A percentile compares a stretch with the other conserved stretches of the same genome.
Evolutionary conservation across 2,888 invertebrate genomes (phyloP).

Genomic region (Amphipyra tragopoginis): DNA sequence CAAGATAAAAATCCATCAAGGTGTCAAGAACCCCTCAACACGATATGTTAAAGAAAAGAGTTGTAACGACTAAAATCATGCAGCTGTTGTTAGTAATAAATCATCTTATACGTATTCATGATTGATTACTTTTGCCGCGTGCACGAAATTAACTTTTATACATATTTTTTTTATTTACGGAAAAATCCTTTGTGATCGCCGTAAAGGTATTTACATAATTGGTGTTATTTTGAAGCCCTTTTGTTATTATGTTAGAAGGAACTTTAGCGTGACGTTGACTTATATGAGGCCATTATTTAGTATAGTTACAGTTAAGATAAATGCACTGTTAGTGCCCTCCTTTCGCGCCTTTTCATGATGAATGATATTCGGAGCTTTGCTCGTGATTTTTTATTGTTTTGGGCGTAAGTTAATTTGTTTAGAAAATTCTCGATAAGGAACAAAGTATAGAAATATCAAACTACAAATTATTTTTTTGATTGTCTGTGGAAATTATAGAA

Average conservation of each 20-base stretch:
- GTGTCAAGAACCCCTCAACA: slow-evolving; percentile 32
- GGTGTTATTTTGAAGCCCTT: slow-evolving; percentile 54
- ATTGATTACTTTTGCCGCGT: slow-evolving; percentile 76
- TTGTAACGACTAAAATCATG: slow-evolving; percentile 70
- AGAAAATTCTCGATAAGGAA: neutral
- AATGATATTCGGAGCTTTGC: slow-evolving; percentile 2
- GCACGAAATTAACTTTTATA: slow-evolving; percentile 72
- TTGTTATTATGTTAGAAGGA: slow-evolving; percentile 53
- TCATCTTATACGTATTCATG: slow-evolving; percentile 79
- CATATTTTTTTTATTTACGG: slow-evolving; percentile 39
- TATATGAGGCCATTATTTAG: slow-evolving; percentile 48
- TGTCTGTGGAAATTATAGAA: no score
- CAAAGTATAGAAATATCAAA: no score
- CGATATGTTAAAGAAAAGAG: slow-evolving; percentile 72
- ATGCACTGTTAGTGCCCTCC: slow-evolving; percentile 25
- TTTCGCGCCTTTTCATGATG: slow-evolving; percentile 27
- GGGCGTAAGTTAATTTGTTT: neutral
- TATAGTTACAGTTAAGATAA: slow-evolving; percentile 48
- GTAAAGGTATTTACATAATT: slow-evolving; percentile 62
- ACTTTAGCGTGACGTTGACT: slow-evolving; percentile 53
- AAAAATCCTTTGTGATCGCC: slow-evolving; percentile 54
- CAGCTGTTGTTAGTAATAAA: slow-evolving; percentile 80
- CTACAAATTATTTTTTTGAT: no score
- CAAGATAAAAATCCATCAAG: slow-evolving; percentile 3
- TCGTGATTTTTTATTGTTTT: slow-evolving; percentile 1